A percentile compares a stretch with the other conserved stretches of the same genome.
Conservation (phyloP, 2,888 invertebrate genomes). For the Deilephila elpenor region DNA sequence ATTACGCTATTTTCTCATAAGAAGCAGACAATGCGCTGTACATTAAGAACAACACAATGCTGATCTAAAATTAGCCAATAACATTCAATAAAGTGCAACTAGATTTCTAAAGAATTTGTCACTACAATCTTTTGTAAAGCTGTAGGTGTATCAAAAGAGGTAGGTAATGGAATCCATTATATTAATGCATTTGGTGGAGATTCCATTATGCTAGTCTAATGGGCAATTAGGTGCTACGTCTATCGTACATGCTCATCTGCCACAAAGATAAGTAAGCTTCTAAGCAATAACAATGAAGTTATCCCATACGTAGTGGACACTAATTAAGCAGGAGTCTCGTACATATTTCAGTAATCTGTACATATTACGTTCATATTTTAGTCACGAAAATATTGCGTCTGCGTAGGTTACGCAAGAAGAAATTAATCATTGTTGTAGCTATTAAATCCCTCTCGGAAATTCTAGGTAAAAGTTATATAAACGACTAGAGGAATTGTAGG, state of each 20-base stretch:
- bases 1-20: no score
- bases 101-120: neutral
- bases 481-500: neutral
- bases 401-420: neutral
- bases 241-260: neutral
- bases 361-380: neutral
- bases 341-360: neutral
- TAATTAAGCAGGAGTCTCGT: neutral
- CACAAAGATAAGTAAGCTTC: neutral
- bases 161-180: conserved; percentile 1
- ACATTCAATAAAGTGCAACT: neutral
- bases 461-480: neutral
- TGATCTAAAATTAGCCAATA: neutral
- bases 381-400: neutral
- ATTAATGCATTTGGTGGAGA: neutral
- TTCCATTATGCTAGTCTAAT: conserved; percentile 4
- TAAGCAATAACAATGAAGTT: neutral
- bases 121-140: neutral
- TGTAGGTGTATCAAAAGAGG: neutral
- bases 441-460: neutral
- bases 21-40: no score
- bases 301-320: neutral
- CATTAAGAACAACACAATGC: neutral
- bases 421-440: neutral
- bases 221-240: neutral